Percentiles rank a stretch among this genome's conserved stretches.
phyloP scores from a whole-genome alignment of 2,888 invertebrate genomes.

The Tanypteryx hageni region DNA sequence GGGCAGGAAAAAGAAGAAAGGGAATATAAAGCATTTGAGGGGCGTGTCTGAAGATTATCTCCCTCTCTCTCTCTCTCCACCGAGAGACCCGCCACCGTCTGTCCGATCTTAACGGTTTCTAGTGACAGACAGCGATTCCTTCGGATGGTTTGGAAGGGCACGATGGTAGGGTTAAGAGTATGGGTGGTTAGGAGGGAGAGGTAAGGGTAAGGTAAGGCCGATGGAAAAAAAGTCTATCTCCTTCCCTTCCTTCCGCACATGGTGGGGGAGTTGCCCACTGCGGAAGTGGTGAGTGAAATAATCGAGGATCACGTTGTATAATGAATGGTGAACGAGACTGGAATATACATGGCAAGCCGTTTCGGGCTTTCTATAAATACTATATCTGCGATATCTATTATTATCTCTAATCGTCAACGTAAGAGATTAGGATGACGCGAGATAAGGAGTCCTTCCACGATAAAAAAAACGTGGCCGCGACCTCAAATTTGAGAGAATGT shows the following conservation, averaged over 20 bases:
- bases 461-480: no score
- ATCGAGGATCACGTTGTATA: background rate
- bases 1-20: background rate
- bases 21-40: conserved; percentile 29
- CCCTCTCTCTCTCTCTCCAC: background rate
- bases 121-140: background rate
- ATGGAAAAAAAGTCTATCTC: no score
- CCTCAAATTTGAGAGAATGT: no score
- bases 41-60: background rate
- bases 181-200: background rate
- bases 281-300: background rate
- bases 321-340: no score
- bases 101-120: conserved; percentile 21
- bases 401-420: background rate
- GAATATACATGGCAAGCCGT: no score
- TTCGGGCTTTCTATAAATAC: no score
- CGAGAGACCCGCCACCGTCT: conserved; percentile 18
- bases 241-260: no score
- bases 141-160: background rate
- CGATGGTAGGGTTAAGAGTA: conserved; percentile 1
- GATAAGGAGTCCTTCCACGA: no score
- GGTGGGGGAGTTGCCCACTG: background rate
- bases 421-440: background rate
- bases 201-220: no score
- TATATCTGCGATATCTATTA: background rate